A percentile compares a stretch with the other conserved stretches of the same genome.
Conservation (phyloP, 2,113 vertebrate genomes). For the Cynopterus brachyotis region DNA sequence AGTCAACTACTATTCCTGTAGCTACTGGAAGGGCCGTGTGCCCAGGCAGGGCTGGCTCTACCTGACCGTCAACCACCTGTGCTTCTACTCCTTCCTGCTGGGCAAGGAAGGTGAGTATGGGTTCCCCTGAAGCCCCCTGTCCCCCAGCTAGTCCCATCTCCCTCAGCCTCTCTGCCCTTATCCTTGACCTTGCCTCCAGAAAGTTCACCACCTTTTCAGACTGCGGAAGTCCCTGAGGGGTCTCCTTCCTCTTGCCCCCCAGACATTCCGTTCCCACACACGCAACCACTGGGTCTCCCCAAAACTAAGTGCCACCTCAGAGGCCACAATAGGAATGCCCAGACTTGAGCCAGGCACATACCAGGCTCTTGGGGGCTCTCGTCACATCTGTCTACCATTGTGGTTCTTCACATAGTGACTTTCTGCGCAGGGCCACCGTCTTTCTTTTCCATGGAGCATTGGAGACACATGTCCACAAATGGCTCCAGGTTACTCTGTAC, state of each 20-base stretch:
- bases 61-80: slow-evolving; percentile 96
- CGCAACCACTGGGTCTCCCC: background rate
- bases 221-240: fast-evolving
- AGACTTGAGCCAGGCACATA: background rate
- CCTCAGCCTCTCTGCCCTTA: no score
- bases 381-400: fast-evolving
- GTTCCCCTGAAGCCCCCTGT: background rate
- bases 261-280: background rate
- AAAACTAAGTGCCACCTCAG: background rate
- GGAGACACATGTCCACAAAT: background rate
- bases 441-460: background rate
- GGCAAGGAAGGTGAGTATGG: slow-evolving; percentile 94
- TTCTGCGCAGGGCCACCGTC: background rate
- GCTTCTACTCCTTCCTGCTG: slow-evolving; percentile 98
- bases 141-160: background rate
- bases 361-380: background rate
- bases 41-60: slow-evolving; percentile 98
- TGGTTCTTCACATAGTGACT: background rate
- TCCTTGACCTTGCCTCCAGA: background rate
- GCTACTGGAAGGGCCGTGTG: slow-evolving; percentile 97
- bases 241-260: fast-evolving
- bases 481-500: background rate
- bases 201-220: background rate
- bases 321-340: fast-evolving
- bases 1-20: slow-evolving; percentile 99